A percentile compares a stretch with the other conserved stretches of the same genome.
These are phyloP conservation scores for Oedothorax gibbosus DNA, from an alignment of 1,140 invertebrate species.

Conservation along the genomic window DNA sequence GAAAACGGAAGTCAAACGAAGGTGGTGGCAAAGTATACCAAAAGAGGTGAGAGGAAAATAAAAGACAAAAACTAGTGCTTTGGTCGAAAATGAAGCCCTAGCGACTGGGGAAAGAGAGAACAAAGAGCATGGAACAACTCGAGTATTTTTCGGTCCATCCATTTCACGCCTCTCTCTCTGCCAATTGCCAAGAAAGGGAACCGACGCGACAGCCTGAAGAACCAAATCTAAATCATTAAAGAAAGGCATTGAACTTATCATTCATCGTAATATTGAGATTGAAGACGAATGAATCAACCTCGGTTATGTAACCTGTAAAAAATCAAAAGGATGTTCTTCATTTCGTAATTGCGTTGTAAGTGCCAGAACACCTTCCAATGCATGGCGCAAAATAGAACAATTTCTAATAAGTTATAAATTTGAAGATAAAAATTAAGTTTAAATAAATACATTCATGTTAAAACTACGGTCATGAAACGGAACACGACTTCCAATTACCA, in stretches of 20 bases:
- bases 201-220: conserved; percentile 27
- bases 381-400: too few relatives aligned
- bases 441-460: too few relatives aligned
- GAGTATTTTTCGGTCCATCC: neutral
- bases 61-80: conserved; percentile 21
- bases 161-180: neutral
- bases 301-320: too few relatives aligned
- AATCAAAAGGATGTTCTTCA: too few relatives aligned
- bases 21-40: neutral
- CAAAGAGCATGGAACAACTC: conserved; percentile 37
- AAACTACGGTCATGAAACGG: too few relatives aligned
- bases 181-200: conserved; percentile 28
- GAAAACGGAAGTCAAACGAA: conserved; percentile 39
- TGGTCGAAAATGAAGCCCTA: conserved; percentile 48
- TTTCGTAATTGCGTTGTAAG: too few relatives aligned
- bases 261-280: too few relatives aligned
- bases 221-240: conserved; percentile 16
- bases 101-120: conserved; percentile 22
- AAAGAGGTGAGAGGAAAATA: neutral
- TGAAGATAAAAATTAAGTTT: too few relatives aligned
- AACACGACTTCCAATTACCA: too few relatives aligned
- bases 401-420: too few relatives aligned
- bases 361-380: too few relatives aligned
- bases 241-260: conserved; percentile 33
- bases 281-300: too few relatives aligned